Evolutionary conservation across 2,797 vertebrate genomes (phyloP), one percentile per base, ranked within the genome.

Genomic region (Melanotaenia maccullochi): DNA sequence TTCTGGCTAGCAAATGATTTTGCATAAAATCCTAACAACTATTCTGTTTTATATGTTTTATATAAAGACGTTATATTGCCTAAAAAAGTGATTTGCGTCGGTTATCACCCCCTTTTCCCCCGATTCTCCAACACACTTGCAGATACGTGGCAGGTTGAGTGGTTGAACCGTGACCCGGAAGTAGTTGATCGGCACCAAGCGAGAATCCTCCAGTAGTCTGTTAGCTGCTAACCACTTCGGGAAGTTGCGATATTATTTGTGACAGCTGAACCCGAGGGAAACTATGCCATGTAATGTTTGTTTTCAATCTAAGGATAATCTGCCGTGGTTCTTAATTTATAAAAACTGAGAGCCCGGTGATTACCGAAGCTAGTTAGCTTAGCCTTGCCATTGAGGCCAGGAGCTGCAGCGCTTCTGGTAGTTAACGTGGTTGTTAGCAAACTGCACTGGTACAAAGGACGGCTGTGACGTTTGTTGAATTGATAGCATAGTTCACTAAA

Each of bases 81-180:
- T 33, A 33, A 33, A 33, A 7, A 33, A 6, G 35, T 36, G 2
- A 36, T 7, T 36, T 0, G 35, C 35, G 12, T 36, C 35, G 1
- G 35, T 9, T 11, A 9, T 36, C 35, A 9, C 35, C 35, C 9
- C 35, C 8, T 11, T 36, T 32, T 32, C 7, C 32, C 35, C 35
- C 35, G 0, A 8, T 36, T 11, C 35, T 36, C 8, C 12, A n/a
- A 9, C 44, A 47, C 20, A 8, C 44, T 47, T 8, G 18, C 56
- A 0, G 61, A 47, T 68, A 92, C 89, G 90, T 92, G 91, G 91
- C 92, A 92, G 52, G 44, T 4, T 14, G 32, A 56, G 1, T 0
- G 0, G 2, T 5, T 20, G 65, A 60, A 3, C 52, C 22, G 9
- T 84, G 65, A 90, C 85, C 88, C 91, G 92, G 92, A 93, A 91